These are phyloP conservation scores for Oscheius onirici DNA, from an alignment of 2,888 invertebrate genomes.

Conservation along the genomic window DNA sequence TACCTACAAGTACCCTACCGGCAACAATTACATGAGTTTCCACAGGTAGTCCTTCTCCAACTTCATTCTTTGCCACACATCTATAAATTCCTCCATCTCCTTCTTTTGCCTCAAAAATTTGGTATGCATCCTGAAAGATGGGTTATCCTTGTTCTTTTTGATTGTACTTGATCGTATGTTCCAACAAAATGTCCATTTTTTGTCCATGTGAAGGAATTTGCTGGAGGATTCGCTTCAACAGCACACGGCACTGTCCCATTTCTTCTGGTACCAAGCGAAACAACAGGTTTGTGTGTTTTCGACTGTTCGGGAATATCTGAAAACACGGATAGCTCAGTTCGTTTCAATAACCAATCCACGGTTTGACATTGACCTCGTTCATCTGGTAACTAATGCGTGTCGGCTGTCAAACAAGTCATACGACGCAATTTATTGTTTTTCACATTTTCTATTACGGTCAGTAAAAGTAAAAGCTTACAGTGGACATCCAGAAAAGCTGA, in stretches of 20 bases:
- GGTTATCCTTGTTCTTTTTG: background rate
- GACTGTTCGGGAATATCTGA: slow-evolving; percentile 54
- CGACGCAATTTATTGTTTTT: slow-evolving; percentile 17
- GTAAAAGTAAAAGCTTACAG: slow-evolving; percentile 49
- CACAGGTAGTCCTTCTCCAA: slow-evolving; percentile 59
- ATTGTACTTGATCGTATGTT: slow-evolving; percentile 33
- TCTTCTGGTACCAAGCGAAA: slow-evolving; percentile 53
- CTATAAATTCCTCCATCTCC: slow-evolving; percentile 63
- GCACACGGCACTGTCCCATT: slow-evolving; percentile 56
- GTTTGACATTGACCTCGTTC: slow-evolving; percentile 23
- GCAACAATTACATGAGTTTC: slow-evolving; percentile 66
- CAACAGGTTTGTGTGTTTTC: slow-evolving; percentile 50
- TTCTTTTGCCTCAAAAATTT: slow-evolving; percentile 13
- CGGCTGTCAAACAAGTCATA: slow-evolving; percentile 5
- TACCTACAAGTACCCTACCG: slow-evolving; percentile 37
- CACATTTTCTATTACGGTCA: background rate
- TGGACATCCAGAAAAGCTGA: slow-evolving; percentile 66
- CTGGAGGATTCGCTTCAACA: slow-evolving; percentile 68
- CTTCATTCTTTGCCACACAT: slow-evolving; percentile 62
- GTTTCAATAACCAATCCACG: background rate
- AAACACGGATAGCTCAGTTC: slow-evolving; percentile 16
- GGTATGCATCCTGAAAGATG: background rate
- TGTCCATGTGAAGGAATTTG: slow-evolving; percentile 59
- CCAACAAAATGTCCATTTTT: slow-evolving; percentile 63
- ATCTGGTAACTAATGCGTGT: background rate